A percentile compares a stretch with the other conserved stretches of the same genome.
These are phyloP conservation scores for Hypselothyrea guttata DNA, from an alignment of 2,888 invertebrate species.

Conservation along the genomic window DNA sequence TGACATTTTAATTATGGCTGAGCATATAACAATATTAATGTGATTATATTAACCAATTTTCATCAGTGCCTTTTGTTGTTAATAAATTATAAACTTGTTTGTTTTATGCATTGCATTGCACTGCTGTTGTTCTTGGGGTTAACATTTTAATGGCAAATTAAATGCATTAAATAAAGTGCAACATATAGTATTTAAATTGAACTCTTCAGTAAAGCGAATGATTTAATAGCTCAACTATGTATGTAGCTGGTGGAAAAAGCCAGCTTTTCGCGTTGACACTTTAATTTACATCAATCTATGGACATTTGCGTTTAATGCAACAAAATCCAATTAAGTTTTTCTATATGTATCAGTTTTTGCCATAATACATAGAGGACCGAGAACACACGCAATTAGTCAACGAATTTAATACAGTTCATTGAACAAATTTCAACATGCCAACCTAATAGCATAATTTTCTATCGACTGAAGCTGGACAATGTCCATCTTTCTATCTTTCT, in stretches of 20 bases:
- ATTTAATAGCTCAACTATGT: too few relatives aligned
- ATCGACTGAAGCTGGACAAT: constrained; percentile 46
- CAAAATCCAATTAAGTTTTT: constrained; percentile 72
- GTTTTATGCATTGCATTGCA: not conserved
- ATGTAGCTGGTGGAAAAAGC: too few relatives aligned
- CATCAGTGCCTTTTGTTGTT: constrained; percentile 20
- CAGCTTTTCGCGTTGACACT: constrained; percentile 1
- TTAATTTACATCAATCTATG: constrained; percentile 24
- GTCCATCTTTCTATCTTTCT: constrained; percentile 5
- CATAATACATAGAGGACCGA: constrained; percentile 12
- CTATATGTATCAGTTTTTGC: constrained; percentile 43
- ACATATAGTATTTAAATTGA: constrained; percentile 17
- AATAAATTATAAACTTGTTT: constrained; percentile 29
- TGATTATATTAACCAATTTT: constrained; percentile 32
- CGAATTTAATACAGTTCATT: constrained; percentile 67
- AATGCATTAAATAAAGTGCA: constrained; percentile 56
- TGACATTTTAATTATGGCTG: constrained; percentile 72
- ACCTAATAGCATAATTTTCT: constrained; percentile 72
- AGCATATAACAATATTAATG: constrained; percentile 40
- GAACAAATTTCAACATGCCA: constrained; percentile 60
- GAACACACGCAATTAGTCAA: constrained; percentile 71
- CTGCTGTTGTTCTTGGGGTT: constrained; percentile 10
- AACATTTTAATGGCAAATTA: constrained; percentile 52
- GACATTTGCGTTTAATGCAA: constrained; percentile 29
- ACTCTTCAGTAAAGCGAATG: too few relatives aligned